Evolutionary conservation across 2,888 invertebrate species (phyloP).

Genomic region (Aporophyla lueneburgensis): DNA sequence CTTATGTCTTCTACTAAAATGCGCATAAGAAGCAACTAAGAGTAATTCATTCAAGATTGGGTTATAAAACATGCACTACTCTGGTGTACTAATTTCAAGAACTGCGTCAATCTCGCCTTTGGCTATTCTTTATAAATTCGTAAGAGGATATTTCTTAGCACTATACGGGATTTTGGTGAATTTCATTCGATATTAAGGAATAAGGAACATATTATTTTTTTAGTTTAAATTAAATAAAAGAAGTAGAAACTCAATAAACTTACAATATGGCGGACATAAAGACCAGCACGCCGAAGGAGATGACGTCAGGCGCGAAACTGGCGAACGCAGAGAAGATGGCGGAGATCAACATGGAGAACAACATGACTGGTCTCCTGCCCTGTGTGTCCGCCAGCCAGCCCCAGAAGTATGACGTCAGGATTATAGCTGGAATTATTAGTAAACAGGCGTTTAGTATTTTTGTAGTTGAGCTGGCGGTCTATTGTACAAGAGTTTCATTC

Average conservation of each 20-base stretch:
- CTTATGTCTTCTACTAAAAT: background rate
- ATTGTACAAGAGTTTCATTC: background rate
- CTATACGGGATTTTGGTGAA: background rate
- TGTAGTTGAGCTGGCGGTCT: background rate
- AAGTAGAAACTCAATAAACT: constrained; percentile 68
- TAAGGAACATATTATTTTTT: background rate
- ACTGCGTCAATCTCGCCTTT: background rate
- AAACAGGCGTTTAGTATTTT: background rate
- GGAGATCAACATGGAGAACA: constrained; percentile 88
- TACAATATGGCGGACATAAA: constrained; percentile 93
- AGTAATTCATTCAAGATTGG: background rate
- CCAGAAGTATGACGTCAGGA: constrained; percentile 95
- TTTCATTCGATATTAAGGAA: background rate
- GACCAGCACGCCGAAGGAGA: constrained; percentile 91
- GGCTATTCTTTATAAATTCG: background rate
- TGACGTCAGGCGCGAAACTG: constrained; percentile 91
- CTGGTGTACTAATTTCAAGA: background rate
- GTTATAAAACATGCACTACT: background rate
- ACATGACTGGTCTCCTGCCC: constrained; percentile 92
- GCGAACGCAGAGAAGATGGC: constrained; percentile 89
- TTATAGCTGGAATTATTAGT: constrained; percentile 88
- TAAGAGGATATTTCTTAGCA: background rate
- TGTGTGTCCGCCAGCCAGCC: constrained; percentile 94
- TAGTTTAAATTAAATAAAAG: background rate
- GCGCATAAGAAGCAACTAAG: background rate